Evolutionary conservation across 2,888 invertebrate genomes (phyloP), one percentile per base, ranked within the genome.

Genomic region (Spisula solida): DNA sequence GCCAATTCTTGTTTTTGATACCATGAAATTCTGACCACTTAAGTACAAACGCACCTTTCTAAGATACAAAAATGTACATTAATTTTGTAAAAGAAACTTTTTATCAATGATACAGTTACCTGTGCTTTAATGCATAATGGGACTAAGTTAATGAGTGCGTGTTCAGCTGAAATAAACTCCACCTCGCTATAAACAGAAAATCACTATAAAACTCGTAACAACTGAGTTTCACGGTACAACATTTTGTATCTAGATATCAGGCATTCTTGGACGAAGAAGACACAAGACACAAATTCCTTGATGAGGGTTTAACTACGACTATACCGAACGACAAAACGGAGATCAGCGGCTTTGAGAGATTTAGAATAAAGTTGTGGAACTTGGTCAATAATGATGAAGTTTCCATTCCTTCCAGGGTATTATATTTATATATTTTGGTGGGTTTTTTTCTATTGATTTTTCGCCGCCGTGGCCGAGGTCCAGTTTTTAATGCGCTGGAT

Each of bases 311-410:
- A 18, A 56, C 75, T 56, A 31, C 60, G 47, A 12, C 55, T 5
- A 56, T 14, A 34, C 31, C n/a, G 12, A n/a, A 60, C 5, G 47
- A 10, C 20, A 56, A 51, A 12, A 10, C 25, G 1, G 6, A 60
- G 5, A 25, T n/a, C 0, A 41, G 82, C n/a, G 41, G 34, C 8
- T 29, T 79, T 10, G 47, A 48, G 60, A 81, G 78, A 47, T 70
- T 56, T 41, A 81, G 86, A 79, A 31, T 47, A n/a, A 87, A 82
- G 47, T n/a, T 90, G 8, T 92, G 92, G 92, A 84, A 79, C 6
- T 66, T 92, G 5, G 31, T 92, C 29, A 90, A 92, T 81, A 87
- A 89, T 70, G 80, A 82, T 14, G 90, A 88, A 41, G 75, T 83
- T 12, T 82, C 90, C 0, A 29, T 84, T 0, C 20, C 31, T 1